Base-by-base conservation (phyloP, 1,140 invertebrate genomes). In the Camponotus pennsylvanicus region DNA sequence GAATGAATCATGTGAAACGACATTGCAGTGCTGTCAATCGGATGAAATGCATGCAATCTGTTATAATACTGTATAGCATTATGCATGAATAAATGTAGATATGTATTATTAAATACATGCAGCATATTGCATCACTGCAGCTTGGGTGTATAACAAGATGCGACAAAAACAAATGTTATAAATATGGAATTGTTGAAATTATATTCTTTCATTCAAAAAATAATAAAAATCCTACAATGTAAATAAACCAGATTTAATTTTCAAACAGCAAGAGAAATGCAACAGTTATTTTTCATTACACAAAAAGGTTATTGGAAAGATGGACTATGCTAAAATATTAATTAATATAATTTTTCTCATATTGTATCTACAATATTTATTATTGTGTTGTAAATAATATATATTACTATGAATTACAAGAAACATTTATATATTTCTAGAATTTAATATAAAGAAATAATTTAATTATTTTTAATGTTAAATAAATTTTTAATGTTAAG, bases 51-150 rank as follows among this genome's bases (percentile, higher is more conserved):
- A 27, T 82, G 79, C 69, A 75, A 61, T 83, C 55, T 73, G 49
- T 55, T 73, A 9, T 59, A 59, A 21, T 42, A 42, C 27, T 45
- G 21, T 61, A 15, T 27, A 21, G 55, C 18, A 82, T 61, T 82
- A 82, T 82, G 69, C 57, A 63, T 73, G 40, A 83, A 83, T 75
- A 83, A 75, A 63, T 71, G 67, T 55, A 63, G 40, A 83, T 13
- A 49, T 13, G 69, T 73, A 75, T 83, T 83, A 83, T 83, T 71
- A 75, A 73, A 83, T 45, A 61, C 55, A 13, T 21, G 67, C 18
- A 13, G 57, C 6, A 3, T 27, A 32, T 83, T 83, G 79, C 79
- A 63, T 83, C 69, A 75, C 55, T 34, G 69, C n/a, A 27, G 27
- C 13, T 27, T 27, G 37, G 18, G 5, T 34, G 9, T 52, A 52